These are phyloP conservation scores for Carassius auratus DNA, from an alignment of 2,113 vertebrate genomes.

Conservation along the genomic window DNA sequence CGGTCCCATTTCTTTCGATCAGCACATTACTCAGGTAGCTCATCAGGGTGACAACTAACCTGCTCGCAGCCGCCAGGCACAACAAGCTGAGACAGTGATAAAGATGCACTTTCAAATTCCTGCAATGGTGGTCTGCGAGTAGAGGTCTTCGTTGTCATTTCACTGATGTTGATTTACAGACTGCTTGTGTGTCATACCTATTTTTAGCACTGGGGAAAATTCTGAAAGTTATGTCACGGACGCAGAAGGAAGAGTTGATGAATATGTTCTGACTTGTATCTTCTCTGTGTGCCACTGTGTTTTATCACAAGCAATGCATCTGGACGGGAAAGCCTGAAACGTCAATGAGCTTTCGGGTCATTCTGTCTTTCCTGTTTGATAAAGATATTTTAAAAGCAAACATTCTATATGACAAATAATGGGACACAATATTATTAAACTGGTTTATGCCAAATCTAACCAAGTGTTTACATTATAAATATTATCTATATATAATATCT, in stretches of 20 bases:
- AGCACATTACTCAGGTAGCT: conserved; percentile 43
- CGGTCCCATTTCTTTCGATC: conserved; percentile 42
- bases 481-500: neutral
- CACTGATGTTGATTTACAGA: conserved; percentile 10
- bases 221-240: conserved; percentile 31
- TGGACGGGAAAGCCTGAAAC: neutral
- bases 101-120: conserved; percentile 28
- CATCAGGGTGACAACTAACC: conserved; percentile 44
- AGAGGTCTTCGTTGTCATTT: conserved; percentile 21
- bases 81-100: conserved; percentile 42
- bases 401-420: neutral
- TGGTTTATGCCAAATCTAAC: neutral
- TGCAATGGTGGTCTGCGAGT: conserved; percentile 19
- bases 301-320: conserved; percentile 11
- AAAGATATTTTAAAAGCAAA: neutral
- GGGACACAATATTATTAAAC: neutral
- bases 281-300: neutral
- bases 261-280: conserved; percentile 25
- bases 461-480: neutral
- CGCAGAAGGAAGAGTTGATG: neutral
- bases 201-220: conserved; percentile 35
- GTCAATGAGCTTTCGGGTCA: neutral
- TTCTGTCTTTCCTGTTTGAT: neutral
- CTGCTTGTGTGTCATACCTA: conserved; percentile 38
- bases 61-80: conserved; percentile 25